These are phyloP conservation scores for Galerucella nymphaeae DNA, from an alignment of 2,888 invertebrate species.

Conservation along the genomic window DNA sequence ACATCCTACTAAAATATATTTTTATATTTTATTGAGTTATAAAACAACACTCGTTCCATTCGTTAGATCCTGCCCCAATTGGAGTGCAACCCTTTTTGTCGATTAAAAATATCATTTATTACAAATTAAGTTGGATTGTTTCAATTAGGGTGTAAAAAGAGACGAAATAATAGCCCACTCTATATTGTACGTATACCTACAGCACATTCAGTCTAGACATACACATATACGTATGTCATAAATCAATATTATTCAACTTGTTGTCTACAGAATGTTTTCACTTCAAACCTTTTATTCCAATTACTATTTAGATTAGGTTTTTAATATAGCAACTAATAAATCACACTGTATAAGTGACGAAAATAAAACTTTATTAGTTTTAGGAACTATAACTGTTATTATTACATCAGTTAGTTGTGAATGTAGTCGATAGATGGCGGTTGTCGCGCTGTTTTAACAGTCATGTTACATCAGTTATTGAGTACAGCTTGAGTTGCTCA, in stretches of 20 bases:
- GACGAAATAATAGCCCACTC: neutral
- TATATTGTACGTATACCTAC: neutral
- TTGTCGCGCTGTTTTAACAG: neutral
- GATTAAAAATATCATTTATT: slow-evolving; percentile 12
- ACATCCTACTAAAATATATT: too few species aligned
- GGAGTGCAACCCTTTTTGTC: slow-evolving; percentile 13
- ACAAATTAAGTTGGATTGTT: slow-evolving; percentile 3
- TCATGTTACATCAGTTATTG: too few species aligned
- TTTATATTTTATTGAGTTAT: neutral
- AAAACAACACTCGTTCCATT: too few species aligned
- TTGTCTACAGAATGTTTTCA: neutral
- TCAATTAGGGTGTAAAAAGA: neutral
- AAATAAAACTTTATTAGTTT: neutral
- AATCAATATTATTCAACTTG: neutral
- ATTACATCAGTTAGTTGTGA: neutral
- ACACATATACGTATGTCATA: neutral
- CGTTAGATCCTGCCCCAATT: too few species aligned
- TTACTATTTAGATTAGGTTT: too few species aligned
- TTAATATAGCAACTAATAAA: too few species aligned
- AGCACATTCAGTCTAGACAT: neutral
- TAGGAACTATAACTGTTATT: neutral
- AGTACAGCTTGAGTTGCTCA: too few species aligned
- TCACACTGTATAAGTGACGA: too few species aligned
- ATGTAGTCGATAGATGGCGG: neutral
- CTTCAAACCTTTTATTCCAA: too few species aligned